Conservation (phyloP, 1,140 invertebrate species). For the Drosophila sucinea region DNA sequence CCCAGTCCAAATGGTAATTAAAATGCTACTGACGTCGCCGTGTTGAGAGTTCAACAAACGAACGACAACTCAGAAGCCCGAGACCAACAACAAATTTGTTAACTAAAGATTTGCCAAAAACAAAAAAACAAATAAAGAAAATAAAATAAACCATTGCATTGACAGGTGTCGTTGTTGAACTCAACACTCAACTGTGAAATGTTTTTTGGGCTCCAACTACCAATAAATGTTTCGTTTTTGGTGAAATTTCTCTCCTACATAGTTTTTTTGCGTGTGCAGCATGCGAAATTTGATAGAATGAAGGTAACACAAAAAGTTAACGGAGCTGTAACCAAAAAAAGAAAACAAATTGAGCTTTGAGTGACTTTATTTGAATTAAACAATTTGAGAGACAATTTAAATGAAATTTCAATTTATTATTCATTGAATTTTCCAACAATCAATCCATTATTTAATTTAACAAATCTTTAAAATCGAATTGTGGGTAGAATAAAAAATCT, state of each 20-base stretch:
- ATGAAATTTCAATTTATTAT: background rate
- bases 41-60: constrained; percentile 62
- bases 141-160: constrained; percentile 25
- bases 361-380: background rate
- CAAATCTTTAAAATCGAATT: no score
- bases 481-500: no score
- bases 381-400: background rate
- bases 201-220: constrained; percentile 21
- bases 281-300: constrained; percentile 70
- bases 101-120: constrained; percentile 65
- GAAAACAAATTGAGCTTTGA: constrained; percentile 14
- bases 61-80: background rate
- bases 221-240: constrained; percentile 36
- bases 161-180: constrained; percentile 57
- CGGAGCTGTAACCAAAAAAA: constrained; percentile 42
- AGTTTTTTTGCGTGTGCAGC: constrained; percentile 51
- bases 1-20: constrained; percentile 63
- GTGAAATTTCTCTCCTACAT: constrained; percentile 60
- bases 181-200: constrained; percentile 52
- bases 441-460: background rate
- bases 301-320: constrained; percentile 62
- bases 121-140: constrained; percentile 7
- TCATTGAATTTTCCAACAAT: background rate
- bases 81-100: constrained; percentile 30
- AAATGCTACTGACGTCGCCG: constrained; percentile 58